Evolutionary conservation across 2,888 invertebrate genomes (phyloP), one percentile per base, ranked within the genome.

Genomic region (Pollenia angustigena): DNA sequence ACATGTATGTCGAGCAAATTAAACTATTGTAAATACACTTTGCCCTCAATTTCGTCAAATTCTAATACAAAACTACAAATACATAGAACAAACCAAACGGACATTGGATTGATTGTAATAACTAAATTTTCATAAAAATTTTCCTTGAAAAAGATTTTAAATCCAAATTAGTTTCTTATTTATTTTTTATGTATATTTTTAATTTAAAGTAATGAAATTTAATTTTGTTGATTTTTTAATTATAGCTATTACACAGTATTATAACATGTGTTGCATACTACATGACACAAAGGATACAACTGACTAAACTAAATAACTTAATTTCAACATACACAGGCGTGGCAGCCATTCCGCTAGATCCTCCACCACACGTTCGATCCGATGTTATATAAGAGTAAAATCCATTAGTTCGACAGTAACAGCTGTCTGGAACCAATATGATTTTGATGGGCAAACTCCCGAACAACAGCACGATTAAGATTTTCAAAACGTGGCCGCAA

Each of bases 391-490:
- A 8, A 54, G 7, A 12, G 1, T 3, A 12, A 12, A 71, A 48
- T 16, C 9, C 11, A 18, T 84, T 44, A 85, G 40, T 87, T 69
- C 4, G 85, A 88, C 56, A 91, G 54, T 14, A 91, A 68, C 3
- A 86, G 89, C 6, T 90, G 82, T 0, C 91, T 88, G 2, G 91
- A 90, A 52, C 89, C 89, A 16, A 90, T 89, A 79, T 91, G 90
- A 75, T 91, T 92, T 62, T 81, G 84, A 64, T 81, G 76, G 4
- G 66, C 23, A 32, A 79, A 75, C 50, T 84, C 81, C 54, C 56
- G 32, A 32, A 32, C 56, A 60, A 72, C 81, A 48, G 71, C 69
- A 18, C 76, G 81, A 66, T 84, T 52, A 12, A 81, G 83, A 44
- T 83, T 79, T 12, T 87, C 82, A 2, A 60, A 72, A 6, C 87